Conservation (phyloP, 2,797 vertebrate species). For the Tamandua tetradactyla region DNA sequence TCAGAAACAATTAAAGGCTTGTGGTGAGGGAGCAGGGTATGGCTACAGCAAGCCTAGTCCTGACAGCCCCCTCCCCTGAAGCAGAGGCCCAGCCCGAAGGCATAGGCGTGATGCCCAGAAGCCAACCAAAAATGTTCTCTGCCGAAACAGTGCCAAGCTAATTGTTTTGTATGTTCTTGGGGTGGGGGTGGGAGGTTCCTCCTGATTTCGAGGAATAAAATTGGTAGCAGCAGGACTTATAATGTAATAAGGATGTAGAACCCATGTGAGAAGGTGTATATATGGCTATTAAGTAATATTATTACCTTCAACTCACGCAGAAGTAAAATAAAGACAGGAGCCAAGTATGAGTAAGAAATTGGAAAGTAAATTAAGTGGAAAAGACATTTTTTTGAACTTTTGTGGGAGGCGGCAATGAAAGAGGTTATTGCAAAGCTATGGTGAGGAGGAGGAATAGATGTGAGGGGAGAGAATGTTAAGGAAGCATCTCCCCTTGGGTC, state of each 20-base stretch:
- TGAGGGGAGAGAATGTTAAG: background rate
- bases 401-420: conserved; percentile 9
- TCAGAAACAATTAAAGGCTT: conserved; percentile 67
- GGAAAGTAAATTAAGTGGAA: conserved; percentile 71
- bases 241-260: conserved; percentile 42
- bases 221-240: conserved; percentile 11
- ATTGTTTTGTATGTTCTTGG: conserved; percentile 64
- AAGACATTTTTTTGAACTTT: conserved; percentile 74
- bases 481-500: background rate
- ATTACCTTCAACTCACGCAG: conserved; percentile 44
- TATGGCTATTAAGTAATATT: conserved; percentile 65
- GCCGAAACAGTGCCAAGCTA: conserved; percentile 36
- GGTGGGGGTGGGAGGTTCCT: conserved; percentile 38
- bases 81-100: conserved; percentile 45
- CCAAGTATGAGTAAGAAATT: conserved; percentile 75
- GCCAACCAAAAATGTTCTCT: conserved; percentile 62
- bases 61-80: conserved; percentile 32
- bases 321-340: conserved; percentile 64
- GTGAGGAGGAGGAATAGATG: background rate
- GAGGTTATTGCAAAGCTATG: background rate
- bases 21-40: conserved; percentile 33
- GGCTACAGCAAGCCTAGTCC: background rate
- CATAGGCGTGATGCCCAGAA: background rate
- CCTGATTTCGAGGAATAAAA: conserved; percentile 70
- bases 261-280: conserved; percentile 44